phyloP scores from a whole-genome alignment of 2,797 vertebrate genomes.

The Thaleichthys pacificus region DNA sequence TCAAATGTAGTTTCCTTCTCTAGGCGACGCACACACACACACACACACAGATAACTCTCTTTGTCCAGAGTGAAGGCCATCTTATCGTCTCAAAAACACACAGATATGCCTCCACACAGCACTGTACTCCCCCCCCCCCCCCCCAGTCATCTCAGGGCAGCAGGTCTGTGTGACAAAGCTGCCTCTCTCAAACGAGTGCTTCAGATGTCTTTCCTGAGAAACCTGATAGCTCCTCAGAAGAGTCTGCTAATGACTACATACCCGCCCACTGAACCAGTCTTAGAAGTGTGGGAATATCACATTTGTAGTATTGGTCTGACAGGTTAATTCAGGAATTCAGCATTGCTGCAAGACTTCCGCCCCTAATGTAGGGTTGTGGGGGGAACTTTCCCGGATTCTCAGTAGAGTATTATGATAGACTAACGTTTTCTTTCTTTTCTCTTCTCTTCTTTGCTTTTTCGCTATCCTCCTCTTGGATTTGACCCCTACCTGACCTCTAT shows the following conservation, averaged over 20 bases:
- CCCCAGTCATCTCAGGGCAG: background rate
- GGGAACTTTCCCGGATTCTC: background rate
- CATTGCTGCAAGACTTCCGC: too few species aligned
- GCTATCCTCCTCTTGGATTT: background rate
- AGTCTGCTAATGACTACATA: background rate
- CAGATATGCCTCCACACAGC: background rate
- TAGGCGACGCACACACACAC: background rate
- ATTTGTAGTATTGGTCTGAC: too few species aligned
- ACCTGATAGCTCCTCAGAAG: too few species aligned
- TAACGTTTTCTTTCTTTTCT: background rate
- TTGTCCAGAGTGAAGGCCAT: slow-evolving; percentile 1
- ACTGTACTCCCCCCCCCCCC: background rate
- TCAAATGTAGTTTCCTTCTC: background rate
- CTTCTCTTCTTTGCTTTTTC: background rate
- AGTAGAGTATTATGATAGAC: background rate
- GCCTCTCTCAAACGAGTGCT: background rate
- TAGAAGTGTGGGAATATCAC: too few species aligned
- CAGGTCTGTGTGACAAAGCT: background rate
- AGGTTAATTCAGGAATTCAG: too few species aligned
- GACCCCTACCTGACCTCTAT: background rate
- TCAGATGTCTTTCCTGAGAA: background rate
- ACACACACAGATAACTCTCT: background rate
- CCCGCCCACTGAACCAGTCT: too few species aligned
- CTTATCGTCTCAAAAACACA: background rate
- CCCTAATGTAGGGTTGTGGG: background rate